A percentile compares a stretch with the other conserved stretches of the same genome.
Conservation (phyloP, 1,140 invertebrate genomes). For the Cepaea nemoralis region DNA sequence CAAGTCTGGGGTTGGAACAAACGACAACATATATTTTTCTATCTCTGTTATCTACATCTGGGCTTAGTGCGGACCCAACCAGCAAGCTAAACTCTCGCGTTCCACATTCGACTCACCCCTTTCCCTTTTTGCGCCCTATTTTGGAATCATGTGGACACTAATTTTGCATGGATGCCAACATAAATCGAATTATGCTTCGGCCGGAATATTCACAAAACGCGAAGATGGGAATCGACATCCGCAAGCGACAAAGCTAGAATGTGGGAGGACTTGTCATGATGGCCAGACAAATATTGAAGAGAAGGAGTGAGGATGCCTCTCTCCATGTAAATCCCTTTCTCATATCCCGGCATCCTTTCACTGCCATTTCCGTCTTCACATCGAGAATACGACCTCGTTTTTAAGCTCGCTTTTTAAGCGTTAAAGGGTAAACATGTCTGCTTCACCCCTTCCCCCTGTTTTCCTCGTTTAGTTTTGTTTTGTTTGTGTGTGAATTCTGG, state of each 20-base stretch:
- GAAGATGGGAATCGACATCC: background rate
- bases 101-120: too few relatives aligned
- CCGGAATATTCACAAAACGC: background rate
- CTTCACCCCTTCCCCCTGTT: too few relatives aligned
- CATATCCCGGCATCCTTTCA: background rate
- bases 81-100: too few relatives aligned
- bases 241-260: background rate
- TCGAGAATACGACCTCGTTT: background rate
- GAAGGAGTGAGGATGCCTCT: background rate
- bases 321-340: background rate
- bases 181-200: conserved; percentile 17
- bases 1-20: background rate
- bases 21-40: too few relatives aligned
- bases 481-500: too few relatives aligned
- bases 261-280: background rate
- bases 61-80: background rate
- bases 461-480: too few relatives aligned
- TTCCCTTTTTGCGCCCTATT: background rate
- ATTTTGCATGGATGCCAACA: background rate
- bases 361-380: background rate
- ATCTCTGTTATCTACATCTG: background rate
- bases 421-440: background rate
- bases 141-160: background rate
- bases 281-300: background rate
- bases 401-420: background rate